Conservation (phyloP, 1,140 invertebrate genomes). For the Plectrocnemia conspersa region DNA sequence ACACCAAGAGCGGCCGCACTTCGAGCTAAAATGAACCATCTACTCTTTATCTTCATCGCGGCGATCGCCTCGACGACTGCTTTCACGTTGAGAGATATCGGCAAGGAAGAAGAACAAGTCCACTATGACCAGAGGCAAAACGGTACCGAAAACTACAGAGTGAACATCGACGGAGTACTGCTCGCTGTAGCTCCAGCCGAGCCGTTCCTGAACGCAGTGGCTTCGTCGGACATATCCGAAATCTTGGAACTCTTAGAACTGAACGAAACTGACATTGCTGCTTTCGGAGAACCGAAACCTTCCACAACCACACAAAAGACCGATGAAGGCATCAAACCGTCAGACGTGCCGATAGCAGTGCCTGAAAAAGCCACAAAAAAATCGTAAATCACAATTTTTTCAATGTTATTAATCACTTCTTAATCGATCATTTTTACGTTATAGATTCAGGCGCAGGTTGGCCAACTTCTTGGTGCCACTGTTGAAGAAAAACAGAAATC, state of each 20-base stretch:
- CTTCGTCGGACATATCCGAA: conserved; percentile 40
- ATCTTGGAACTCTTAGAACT: conserved; percentile 41
- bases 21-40: conserved; percentile 6
- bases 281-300: conserved; percentile 31
- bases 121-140: conserved; percentile 67
- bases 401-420: neutral
- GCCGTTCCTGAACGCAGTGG: conserved; percentile 42
- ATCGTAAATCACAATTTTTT: neutral
- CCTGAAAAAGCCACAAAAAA: conserved; percentile 27
- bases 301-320: conserved; percentile 6
- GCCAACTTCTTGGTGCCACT: conserved; percentile 43
- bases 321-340: conserved; percentile 32
- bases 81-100: conserved; percentile 38
- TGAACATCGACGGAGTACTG: conserved; percentile 61
- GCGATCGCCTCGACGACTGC: conserved; percentile 26
- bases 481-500: conserved; percentile 42
- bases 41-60: conserved; percentile 31
- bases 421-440: neutral
- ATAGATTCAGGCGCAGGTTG: conserved; percentile 44
- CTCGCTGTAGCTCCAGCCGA: conserved; percentile 61
- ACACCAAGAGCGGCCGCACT: conserved; percentile 17
- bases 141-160: conserved; percentile 59
- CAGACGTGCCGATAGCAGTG: conserved; percentile 6
- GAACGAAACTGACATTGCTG: conserved; percentile 25
- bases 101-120: conserved; percentile 30